Evolutionary conservation across 1,140 invertebrate species (phyloP).

Genomic region (Stenopsyche tienmushanensis): DNA sequence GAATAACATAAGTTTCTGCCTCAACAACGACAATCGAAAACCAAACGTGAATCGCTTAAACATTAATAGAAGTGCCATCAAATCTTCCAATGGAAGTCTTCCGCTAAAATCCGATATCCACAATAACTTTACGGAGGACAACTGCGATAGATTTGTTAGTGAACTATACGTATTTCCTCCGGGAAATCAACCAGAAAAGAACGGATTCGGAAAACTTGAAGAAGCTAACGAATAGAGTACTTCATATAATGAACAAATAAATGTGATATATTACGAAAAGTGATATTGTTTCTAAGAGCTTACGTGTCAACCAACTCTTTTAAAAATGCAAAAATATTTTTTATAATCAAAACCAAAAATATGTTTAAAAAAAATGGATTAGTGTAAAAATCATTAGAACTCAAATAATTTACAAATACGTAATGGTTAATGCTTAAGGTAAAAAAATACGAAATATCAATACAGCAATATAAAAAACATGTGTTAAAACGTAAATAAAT

Average conservation of each 20-base stretch:
- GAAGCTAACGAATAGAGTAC: background rate
- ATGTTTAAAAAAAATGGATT: no score
- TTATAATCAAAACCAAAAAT: no score
- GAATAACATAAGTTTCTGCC: slow-evolving; percentile 18
- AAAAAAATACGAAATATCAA: no score
- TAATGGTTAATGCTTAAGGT: no score
- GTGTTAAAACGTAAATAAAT: no score
- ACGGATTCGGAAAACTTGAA: background rate
- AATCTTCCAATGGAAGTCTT: background rate
- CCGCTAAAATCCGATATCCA: background rate
- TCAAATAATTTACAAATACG: no score
- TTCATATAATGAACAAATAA: no score
- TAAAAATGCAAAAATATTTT: no score
- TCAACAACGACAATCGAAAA: background rate
- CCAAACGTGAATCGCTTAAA: background rate
- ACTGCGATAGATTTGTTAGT: slow-evolving; percentile 4
- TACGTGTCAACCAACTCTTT: no score
- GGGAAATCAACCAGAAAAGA: background rate
- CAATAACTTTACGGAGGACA: background rate
- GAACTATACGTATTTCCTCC: slow-evolving; percentile 24
- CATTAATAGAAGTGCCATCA: background rate
- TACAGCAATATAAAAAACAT: no score
- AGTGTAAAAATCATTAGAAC: no score
- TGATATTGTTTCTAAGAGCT: background rate
- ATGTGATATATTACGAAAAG: background rate